Evolutionary conservation across 1,140 invertebrate genomes (phyloP), one percentile per base, ranked within the genome.

Genomic region (Apis cerana): DNA sequence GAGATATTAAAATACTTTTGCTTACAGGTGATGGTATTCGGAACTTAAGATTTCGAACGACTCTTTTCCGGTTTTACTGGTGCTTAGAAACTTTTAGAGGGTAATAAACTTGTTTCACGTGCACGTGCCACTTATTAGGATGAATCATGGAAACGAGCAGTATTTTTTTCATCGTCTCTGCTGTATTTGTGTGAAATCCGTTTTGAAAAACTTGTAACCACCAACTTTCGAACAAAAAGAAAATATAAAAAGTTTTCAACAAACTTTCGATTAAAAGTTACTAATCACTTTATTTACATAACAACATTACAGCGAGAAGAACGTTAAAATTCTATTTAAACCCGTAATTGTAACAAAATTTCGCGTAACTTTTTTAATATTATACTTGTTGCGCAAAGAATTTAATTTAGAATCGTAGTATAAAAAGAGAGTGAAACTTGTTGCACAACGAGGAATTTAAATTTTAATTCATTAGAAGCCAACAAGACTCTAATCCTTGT

Each of bases 41-140:
- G 83, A 91, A 92, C 89, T 92, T 91, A 89, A 91, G 85, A 91
- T 86, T 87, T 91, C 70, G 70, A 88, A 81, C 88, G 83, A 76
- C 88, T 86, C 85, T 82, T 79, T 75, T 87, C 85, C 65, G 64
- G 80, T 81, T 82, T 81, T 82, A 68, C 85, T 76, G 85, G 83
- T 89, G 87, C 84, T 90, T 90, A 86, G 86, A 89, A 92, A 91
- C 80, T 91, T 84, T 88, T 87, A 85, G 86, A 89, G 89, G 85
- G 87, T 88, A 87, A 85, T 89, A 85, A 92, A 92, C 91, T 90
- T 80, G 91, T 92, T 92, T 89, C 79, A 67, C 85, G 74, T 70
- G 75, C 91, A 91, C 90, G 91, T 89, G 90, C 88, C 89, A 74
- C 83, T 88, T 84, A 91, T 91, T 91, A 90, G 85, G 89, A 91